Conservation (phyloP, 2,797 vertebrate genomes). For the Rhinophrynus dorsalis region DNA sequence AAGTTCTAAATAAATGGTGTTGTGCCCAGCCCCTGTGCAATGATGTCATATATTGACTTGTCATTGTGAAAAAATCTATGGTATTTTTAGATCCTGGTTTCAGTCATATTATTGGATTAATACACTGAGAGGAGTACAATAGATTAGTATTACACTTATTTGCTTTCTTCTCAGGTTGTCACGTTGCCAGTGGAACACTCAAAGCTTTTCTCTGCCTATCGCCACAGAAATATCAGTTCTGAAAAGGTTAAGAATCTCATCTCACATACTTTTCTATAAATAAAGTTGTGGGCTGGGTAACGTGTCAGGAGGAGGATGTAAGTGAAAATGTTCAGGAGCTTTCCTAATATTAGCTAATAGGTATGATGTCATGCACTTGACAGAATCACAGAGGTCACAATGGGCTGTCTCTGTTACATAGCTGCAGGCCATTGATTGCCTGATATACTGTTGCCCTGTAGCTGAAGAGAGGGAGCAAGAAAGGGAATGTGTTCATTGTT, state of each 20-base stretch:
- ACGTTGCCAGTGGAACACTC: neutral
- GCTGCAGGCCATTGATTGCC: constrained; percentile 21
- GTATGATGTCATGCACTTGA: constrained; percentile 36
- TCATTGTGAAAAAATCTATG: too few species aligned
- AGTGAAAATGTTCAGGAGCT: constrained; percentile 11
- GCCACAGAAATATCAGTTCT: neutral
- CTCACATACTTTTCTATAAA: constrained; percentile 31
- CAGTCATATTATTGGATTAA: too few species aligned
- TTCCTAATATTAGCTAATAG: constrained; percentile 40
- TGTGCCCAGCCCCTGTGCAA: too few species aligned
- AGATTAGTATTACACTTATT: too few species aligned
- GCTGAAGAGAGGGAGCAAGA: neutral
- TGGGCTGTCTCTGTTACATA: constrained; percentile 18
- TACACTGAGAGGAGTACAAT: too few species aligned
- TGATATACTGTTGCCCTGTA: constrained; percentile 16
- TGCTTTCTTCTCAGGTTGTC: neutral
- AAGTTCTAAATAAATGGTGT: too few species aligned
- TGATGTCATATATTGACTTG: too few species aligned
- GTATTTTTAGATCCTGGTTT: too few species aligned
- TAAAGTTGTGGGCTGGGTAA: constrained; percentile 9
- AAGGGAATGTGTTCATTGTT: neutral
- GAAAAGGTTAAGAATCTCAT: constrained; percentile 5
- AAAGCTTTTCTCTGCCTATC: neutral
- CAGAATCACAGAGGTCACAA: neutral
- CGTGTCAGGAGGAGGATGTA: constrained; percentile 24